Conservation (phyloP, 2,797 vertebrate genomes). For the Phaenicophaeus curvirostris region DNA sequence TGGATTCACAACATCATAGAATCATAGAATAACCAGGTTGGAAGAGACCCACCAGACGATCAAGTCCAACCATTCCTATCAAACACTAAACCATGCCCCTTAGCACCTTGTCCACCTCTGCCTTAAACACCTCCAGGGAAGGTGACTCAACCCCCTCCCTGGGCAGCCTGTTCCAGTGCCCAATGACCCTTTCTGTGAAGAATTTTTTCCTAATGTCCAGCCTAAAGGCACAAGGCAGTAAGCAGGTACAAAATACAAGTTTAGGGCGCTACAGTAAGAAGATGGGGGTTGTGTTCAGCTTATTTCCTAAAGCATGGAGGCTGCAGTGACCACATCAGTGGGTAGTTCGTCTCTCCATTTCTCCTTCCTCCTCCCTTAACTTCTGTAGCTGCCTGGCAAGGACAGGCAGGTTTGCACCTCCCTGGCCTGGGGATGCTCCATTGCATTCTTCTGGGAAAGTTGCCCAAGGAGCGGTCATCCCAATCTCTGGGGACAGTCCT, state of each 20-base stretch:
- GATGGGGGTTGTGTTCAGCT: background rate
- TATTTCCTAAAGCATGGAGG: background rate
- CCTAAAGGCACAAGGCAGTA: background rate
- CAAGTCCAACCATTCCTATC: too few species aligned
- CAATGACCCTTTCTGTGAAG: too few species aligned
- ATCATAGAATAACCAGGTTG: too few species aligned
- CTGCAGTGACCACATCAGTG: rapidly evolving
- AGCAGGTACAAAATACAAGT: background rate
- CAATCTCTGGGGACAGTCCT: background rate
- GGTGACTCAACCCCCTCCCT: too few species aligned
- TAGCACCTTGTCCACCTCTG: too few species aligned
- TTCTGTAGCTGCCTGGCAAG: background rate
- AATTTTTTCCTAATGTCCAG: too few species aligned
- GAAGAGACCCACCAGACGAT: too few species aligned
- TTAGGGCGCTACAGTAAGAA: background rate
- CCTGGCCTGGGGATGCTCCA: background rate
- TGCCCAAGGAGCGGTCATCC: background rate
- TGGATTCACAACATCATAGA: background rate
- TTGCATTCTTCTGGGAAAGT: background rate
- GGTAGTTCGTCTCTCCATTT: background rate
- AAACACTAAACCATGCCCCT: too few species aligned
- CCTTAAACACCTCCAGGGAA: too few species aligned
- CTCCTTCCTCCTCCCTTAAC: background rate
- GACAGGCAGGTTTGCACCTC: background rate
- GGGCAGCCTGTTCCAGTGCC: too few species aligned